These are phyloP conservation scores for Heterodera filipjevi DNA, from an alignment of 2,888 invertebrate species.

Conservation along the genomic window DNA sequence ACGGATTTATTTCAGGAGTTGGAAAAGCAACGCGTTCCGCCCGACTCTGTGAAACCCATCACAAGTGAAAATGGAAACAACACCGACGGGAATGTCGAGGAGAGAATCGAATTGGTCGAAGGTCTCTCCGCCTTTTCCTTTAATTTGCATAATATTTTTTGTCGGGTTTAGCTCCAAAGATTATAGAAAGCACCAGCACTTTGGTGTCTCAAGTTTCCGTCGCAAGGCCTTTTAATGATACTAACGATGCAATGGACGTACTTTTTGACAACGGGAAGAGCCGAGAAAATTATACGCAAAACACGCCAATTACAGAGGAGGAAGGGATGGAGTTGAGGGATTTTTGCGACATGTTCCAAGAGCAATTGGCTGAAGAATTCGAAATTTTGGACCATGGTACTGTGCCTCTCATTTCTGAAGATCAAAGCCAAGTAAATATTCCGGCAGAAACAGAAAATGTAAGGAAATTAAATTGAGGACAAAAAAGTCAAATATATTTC, in stretches of 20 bases:
- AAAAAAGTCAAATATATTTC: not conserved
- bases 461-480: not conserved
- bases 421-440: not conserved
- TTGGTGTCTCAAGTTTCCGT: not conserved
- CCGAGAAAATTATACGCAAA: not conserved
- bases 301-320: not conserved
- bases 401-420: not conserved
- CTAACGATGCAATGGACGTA: not conserved
- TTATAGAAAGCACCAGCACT: not conserved
- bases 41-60: too few relatives aligned
- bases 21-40: too few relatives aligned
- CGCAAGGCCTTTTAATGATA: not conserved
- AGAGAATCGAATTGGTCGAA: not conserved
- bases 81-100: not conserved
- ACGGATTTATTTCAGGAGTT: too few relatives aligned
- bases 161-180: not conserved
- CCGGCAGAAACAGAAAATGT: not conserved
- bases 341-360: not conserved
- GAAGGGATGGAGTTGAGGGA: not conserved
- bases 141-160: too few relatives aligned
- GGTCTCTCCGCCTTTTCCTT: not conserved
- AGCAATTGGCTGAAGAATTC: not conserved
- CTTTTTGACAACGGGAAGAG: not conserved
- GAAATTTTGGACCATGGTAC: not conserved
- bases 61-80: not conserved